phyloP scores from a whole-genome alignment of 2,113 vertebrate genomes.

The Thunnus thynnus region DNA sequence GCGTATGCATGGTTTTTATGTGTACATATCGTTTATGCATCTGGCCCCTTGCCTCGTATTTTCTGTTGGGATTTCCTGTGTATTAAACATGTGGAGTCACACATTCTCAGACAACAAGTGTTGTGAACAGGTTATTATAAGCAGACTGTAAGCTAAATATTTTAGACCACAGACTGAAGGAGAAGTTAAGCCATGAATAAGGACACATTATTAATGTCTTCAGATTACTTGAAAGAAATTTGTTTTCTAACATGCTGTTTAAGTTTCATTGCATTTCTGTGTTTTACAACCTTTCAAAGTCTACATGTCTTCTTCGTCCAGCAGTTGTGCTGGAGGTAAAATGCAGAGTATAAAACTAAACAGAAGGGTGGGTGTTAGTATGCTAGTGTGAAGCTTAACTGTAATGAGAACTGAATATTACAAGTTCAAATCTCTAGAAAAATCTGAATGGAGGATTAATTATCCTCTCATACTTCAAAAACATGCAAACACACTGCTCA shows the following conservation, averaged over 20 bases:
- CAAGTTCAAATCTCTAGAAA: background rate
- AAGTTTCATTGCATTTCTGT: background rate
- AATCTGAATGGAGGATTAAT: background rate
- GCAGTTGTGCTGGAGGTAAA: background rate
- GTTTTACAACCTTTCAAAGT: background rate
- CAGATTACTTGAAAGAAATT: background rate
- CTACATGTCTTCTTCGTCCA: background rate
- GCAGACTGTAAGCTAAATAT: no score
- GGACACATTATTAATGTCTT: background rate
- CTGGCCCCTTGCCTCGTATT: no score
- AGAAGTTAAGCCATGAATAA: background rate
- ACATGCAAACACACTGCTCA: background rate
- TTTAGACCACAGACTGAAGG: no score
- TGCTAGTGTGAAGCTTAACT: background rate
- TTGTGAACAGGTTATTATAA: no score
- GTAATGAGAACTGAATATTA: background rate
- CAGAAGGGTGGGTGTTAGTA: background rate
- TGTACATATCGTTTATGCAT: no score
- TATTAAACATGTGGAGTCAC: no score
- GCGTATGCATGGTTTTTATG: no score
- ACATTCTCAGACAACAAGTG: no score
- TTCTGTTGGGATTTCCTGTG: no score
- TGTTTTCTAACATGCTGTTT: background rate
- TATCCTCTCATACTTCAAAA: background rate
- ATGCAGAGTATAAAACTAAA: background rate